These are phyloP conservation scores for Chloropsis cyanopogon DNA, from an alignment of 2,113 vertebrate species.

Conservation along the genomic window DNA sequence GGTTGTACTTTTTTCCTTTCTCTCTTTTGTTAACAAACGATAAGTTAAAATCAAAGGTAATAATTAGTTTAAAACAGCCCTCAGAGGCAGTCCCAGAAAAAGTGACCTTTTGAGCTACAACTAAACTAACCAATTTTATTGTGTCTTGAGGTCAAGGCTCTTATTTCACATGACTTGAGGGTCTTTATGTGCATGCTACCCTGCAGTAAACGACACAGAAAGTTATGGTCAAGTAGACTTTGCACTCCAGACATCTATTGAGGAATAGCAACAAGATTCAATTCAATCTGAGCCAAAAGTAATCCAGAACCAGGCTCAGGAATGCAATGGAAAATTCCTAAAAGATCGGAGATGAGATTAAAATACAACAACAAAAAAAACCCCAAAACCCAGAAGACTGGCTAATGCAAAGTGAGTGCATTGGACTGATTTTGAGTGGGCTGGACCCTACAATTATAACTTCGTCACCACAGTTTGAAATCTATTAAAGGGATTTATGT, in stretches of 20 bases:
- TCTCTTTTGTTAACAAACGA: background rate
- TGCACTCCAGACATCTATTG: background rate
- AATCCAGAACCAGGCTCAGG: conserved; percentile 24
- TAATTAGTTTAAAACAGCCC: conserved; percentile 58
- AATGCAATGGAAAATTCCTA: conserved; percentile 46
- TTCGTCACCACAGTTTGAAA: conserved; percentile 66
- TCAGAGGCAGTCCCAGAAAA: conserved; percentile 42
- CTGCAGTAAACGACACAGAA: conserved; percentile 51
- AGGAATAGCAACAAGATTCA: conserved; percentile 28
- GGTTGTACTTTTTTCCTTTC: background rate
- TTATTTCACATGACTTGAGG: conserved; percentile 55
- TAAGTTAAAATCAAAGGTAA: conserved; percentile 59
- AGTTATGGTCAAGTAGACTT: conserved; percentile 37
- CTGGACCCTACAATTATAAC: conserved; percentile 53
- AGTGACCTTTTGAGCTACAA: conserved; percentile 60
- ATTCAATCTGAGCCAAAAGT: conserved; percentile 21
- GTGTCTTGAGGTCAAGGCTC: conserved; percentile 55
- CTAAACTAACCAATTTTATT: conserved; percentile 42
- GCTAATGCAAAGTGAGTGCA: background rate
- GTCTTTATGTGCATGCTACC: conserved; percentile 22
- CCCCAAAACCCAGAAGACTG: background rate
- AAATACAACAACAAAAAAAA: background rate
- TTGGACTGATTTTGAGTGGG: conserved; percentile 25
- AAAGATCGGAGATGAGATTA: background rate
- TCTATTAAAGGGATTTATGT: conserved; percentile 69